A percentile compares a stretch with the other conserved stretches of the same genome.
Evolutionary conservation across 2,888 invertebrate species (phyloP).

Genomic region (Augochlorella aurata): DNA sequence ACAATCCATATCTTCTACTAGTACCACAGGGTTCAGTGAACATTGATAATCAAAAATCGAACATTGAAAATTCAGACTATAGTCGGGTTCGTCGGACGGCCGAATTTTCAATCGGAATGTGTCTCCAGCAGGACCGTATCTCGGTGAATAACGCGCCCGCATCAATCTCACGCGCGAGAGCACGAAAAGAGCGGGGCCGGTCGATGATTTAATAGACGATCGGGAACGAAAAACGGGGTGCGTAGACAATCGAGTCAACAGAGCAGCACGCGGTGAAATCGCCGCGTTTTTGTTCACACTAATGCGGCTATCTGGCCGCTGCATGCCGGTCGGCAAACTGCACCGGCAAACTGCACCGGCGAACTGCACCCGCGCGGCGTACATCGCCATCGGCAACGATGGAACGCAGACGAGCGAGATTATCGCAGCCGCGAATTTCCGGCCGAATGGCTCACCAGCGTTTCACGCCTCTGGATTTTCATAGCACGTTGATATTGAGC

Average conservation of each 20-base stretch:
- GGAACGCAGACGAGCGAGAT: background rate
- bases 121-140: background rate
- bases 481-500: background rate
- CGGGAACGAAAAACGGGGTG: background rate
- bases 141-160: slow-evolving; percentile 4
- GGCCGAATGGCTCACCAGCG: background rate
- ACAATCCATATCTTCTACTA: no score
- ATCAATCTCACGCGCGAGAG: background rate
- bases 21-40: no score
- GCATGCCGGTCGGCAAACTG: background rate
- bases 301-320: slow-evolving; percentile 7
- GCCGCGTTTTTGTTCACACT: slow-evolving; percentile 3
- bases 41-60: no score
- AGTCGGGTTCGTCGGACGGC: background rate
- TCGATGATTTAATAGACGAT: slow-evolving; percentile 10
- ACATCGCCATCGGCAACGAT: background rate
- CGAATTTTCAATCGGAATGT: background rate
- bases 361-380: background rate
- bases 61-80: no score
- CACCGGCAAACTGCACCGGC: background rate
- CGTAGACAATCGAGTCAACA: slow-evolving; percentile 3
- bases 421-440: slow-evolving; percentile 10
- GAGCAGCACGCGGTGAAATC: background rate
- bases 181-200: background rate
- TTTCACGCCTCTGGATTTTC: slow-evolving; percentile 7